These are phyloP conservation scores for Trialeurodes vaporariorum DNA, from an alignment of 1,140 invertebrate genomes.

Conservation along the genomic window DNA sequence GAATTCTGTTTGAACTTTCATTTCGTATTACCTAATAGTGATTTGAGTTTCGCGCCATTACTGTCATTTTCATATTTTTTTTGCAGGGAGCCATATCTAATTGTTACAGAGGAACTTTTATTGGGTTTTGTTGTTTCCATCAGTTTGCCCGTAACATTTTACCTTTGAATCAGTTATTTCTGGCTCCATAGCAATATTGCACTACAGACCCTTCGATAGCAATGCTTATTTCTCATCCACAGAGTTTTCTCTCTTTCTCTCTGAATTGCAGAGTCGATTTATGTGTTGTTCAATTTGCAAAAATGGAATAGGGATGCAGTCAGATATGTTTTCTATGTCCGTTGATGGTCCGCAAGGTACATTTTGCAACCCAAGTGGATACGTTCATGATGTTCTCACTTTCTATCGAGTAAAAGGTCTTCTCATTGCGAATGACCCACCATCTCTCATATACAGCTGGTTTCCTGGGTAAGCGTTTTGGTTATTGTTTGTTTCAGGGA, in stretches of 20 bases:
- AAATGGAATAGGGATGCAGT: slow-evolving; percentile 46
- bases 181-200: no score
- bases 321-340: slow-evolving; percentile 68
- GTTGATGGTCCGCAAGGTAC: slow-evolving; percentile 65
- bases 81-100: no score
- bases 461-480: slow-evolving; percentile 80
- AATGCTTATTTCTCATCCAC: background rate
- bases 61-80: no score
- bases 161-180: no score
- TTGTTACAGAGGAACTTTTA: no score
- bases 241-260: background rate
- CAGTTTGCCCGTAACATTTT: no score
- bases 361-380: slow-evolving; percentile 67
- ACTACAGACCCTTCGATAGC: background rate
- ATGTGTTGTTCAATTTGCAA: slow-evolving; percentile 53
- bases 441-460: slow-evolving; percentile 65
- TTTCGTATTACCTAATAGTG: no score
- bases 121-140: no score
- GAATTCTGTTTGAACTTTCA: no score
- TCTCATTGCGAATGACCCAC: slow-evolving; percentile 34
- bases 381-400: slow-evolving; percentile 72
- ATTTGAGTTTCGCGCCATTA: no score
- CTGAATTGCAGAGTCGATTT: background rate
- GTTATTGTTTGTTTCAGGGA: no score
- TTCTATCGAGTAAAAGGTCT: slow-evolving; percentile 49